Evolutionary conservation across 2,797 vertebrate species (phyloP).

Genomic region (Aselliscus stoliczkanus): DNA sequence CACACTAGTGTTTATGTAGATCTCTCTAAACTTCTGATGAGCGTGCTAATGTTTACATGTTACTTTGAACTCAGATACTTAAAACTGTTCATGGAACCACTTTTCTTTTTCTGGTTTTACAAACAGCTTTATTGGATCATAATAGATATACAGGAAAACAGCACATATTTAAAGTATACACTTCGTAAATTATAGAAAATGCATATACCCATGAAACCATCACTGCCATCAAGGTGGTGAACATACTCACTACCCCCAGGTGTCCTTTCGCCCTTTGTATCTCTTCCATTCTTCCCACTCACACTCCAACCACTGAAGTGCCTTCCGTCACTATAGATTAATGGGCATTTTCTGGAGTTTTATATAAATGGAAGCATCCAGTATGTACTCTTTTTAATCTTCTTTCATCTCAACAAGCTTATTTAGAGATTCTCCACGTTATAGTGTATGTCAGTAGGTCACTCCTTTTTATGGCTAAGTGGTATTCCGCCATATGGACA

Average conservation of each 20-base stretch:
- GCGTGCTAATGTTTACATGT: neutral
- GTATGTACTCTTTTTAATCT: neutral
- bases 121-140: neutral
- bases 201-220: neutral
- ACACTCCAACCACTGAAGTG: neutral
- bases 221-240: neutral
- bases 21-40: neutral
- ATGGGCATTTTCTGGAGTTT: neutral
- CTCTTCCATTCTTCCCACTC: neutral
- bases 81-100: neutral
- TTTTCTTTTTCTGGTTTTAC: neutral
- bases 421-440: neutral
- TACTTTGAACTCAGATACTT: constrained; percentile 24
- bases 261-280: neutral
- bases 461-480: neutral
- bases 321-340: neutral
- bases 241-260: neutral
- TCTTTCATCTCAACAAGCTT: neutral
- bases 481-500: neutral
- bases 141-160: neutral
- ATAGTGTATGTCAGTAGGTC: neutral
- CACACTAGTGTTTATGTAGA: neutral
- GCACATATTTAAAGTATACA: neutral
- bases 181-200: neutral
- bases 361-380: neutral